Evolutionary conservation across 2,797 vertebrate species (phyloP), one percentile per base, ranked within the genome.

Genomic region (Diglossa cyanea): DNA sequence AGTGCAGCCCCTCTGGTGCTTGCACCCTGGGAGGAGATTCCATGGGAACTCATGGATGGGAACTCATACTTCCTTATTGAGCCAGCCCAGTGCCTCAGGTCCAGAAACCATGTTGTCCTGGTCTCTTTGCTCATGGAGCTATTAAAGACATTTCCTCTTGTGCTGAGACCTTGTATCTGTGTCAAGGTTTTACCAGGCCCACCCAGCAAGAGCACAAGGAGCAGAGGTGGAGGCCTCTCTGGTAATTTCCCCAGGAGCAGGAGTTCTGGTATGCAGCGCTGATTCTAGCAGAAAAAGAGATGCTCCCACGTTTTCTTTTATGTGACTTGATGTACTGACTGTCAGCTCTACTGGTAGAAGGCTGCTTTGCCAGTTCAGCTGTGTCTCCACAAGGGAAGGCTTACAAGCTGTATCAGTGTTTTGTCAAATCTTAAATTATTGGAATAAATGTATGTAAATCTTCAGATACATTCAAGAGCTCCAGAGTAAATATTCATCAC

Each of bases 401-500:
- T 93, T 88, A 65, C 35, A 80, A 55, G 8, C 57, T 80, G 2
- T 66, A 72, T 83, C 84, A 61, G 42, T 70, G 39, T 55, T 93
- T 72, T 79, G 47, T 65, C 72, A 77, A 75, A 90, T 39, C 60
- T 75, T 33, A 53, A 88, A 66, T 92, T 91, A 62, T 19, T 93
- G 76, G 55, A 81, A 78, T 75, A 91, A 91, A 70, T 67, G 10
- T 78, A 66, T 68, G 33, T 72, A 94, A 95, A 89, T 80, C 73
- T 81, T 90, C 40, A 78, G 70, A 86, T 67, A 73, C 8, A 51
- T 84, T 94, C 82, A 72, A 75, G 85, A 93, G 44, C 86, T 53
- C 28, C 30, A 10, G 61, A 68, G 54, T 72, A 94, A 92, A 94
- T 90, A 93, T 66, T 95, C 65, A 95, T 86, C 66, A 30, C 9